phyloP scores from a whole-genome alignment of 37 sponge, comb jelly and placozoan species.

The Corticium candelabrum region DNA sequence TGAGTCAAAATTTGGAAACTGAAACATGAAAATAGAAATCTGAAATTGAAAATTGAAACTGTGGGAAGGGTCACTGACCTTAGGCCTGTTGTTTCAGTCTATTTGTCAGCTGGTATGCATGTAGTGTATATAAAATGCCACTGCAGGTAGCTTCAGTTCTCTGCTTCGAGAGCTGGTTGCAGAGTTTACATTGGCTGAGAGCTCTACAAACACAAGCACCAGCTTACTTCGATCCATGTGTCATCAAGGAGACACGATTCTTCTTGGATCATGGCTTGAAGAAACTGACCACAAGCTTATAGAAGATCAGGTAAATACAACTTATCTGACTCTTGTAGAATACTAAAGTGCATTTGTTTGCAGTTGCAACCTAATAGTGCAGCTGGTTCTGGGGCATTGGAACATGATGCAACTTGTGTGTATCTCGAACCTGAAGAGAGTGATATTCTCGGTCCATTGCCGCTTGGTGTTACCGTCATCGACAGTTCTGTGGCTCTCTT shows the following conservation, averaged over 20 bases:
- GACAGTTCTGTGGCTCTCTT: constrained; percentile 83
- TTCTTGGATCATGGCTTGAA: constrained; percentile 79
- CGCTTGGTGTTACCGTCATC: constrained; percentile 89
- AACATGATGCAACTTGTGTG: constrained; percentile 81
- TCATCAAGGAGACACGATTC: constrained; percentile 75
- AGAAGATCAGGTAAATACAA: constrained; percentile 55
- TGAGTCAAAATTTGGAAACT: too few species aligned
- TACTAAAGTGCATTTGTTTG: too few species aligned
- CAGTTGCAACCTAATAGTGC: constrained; percentile 79
- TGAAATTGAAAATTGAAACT: too few species aligned
- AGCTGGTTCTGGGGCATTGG: constrained; percentile 85
- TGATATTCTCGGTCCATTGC: constrained; percentile 66
- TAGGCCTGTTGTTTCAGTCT: too few species aligned
- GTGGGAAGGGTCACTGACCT: too few species aligned
- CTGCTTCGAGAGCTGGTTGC: constrained; percentile 83
- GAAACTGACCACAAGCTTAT: constrained; percentile 79
- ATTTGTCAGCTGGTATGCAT: constrained; percentile 1
- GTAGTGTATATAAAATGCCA: neutral
- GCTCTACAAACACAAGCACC: constrained; percentile 58
- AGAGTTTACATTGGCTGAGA: constrained; percentile 75
- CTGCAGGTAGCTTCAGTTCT: constrained; percentile 44
- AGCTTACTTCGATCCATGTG: constrained; percentile 82
- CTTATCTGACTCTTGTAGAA: neutral
- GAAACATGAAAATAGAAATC: too few species aligned
- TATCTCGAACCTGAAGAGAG: constrained; percentile 22